These are phyloP conservation scores for Poecilia gillii DNA, from an alignment of 2,797 vertebrate species.

Conservation along the genomic window DNA sequence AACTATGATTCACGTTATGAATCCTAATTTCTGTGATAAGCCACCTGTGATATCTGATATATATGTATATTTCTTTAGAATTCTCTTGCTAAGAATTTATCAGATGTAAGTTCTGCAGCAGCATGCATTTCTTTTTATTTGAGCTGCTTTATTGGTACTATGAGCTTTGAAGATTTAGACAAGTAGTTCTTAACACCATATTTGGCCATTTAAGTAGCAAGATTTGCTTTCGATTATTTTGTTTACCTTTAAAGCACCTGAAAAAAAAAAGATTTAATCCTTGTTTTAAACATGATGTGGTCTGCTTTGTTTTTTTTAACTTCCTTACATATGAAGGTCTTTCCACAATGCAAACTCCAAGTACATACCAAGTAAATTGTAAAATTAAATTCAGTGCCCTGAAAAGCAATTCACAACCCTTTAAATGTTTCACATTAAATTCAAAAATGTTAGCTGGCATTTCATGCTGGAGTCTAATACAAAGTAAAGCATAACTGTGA, in stretches of 20 bases:
- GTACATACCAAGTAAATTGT: neutral
- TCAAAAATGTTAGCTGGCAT: neutral
- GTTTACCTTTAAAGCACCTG: neutral
- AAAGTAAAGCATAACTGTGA: neutral
- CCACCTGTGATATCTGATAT: neutral
- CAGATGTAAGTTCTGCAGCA: neutral
- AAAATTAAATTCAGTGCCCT: neutral
- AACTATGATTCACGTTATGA: neutral
- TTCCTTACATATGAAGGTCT: neutral
- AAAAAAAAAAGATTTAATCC: neutral
- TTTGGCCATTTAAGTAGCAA: neutral
- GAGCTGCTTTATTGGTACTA: too few relatives aligned
- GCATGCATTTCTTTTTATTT: neutral
- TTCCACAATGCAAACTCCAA: neutral
- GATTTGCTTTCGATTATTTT: neutral
- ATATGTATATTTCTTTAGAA: neutral
- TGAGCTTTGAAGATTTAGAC: neutral
- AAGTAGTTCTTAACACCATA: neutral
- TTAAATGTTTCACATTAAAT: neutral
- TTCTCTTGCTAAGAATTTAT: neutral
- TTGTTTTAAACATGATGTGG: neutral
- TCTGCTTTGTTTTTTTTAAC: neutral
- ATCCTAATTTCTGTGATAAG: neutral
- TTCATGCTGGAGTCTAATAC: too few relatives aligned
- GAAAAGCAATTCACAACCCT: neutral